A percentile compares a stretch with the other conserved stretches of the same genome.
Conservation (phyloP, 2,797 vertebrate genomes). For the Nothura maculosa region DNA sequence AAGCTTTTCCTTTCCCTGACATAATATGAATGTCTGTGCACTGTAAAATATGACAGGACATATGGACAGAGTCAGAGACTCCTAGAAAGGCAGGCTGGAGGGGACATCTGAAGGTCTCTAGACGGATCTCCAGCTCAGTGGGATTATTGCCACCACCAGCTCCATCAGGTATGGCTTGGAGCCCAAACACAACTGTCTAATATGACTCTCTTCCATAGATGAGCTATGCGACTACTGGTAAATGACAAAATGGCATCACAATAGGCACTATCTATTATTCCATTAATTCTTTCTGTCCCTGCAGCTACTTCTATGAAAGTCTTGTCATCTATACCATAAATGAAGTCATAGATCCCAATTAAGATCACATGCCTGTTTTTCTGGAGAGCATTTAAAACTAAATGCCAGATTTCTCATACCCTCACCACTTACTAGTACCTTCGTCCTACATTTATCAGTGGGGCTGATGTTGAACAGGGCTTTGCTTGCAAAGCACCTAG, state of each 20-base stretch:
- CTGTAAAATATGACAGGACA: neutral
- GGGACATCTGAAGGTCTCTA: neutral
- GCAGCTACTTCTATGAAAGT: neutral
- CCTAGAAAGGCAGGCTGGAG: neutral
- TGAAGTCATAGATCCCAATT: neutral
- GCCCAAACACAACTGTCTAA: neutral
- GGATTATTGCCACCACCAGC: neutral
- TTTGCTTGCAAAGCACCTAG: neutral
- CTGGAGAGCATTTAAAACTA: neutral
- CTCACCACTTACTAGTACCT: neutral
- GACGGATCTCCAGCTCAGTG: neutral
- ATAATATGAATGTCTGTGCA: neutral
- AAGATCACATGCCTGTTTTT: neutral
- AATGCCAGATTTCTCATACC: neutral
- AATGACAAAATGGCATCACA: neutral
- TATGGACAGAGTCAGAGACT: neutral
- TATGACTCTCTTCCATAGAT: accelerated
- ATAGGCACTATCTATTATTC: neutral
- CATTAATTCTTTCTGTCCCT: neutral
- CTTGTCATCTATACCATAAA: neutral
- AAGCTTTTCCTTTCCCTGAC: neutral
- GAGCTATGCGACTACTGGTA: neutral
- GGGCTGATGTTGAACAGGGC: neutral
- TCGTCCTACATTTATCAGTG: neutral
- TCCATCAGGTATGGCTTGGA: neutral